Base-by-base conservation (phyloP, 2,888 invertebrate genomes). In the Amblyteles armatorius region DNA sequence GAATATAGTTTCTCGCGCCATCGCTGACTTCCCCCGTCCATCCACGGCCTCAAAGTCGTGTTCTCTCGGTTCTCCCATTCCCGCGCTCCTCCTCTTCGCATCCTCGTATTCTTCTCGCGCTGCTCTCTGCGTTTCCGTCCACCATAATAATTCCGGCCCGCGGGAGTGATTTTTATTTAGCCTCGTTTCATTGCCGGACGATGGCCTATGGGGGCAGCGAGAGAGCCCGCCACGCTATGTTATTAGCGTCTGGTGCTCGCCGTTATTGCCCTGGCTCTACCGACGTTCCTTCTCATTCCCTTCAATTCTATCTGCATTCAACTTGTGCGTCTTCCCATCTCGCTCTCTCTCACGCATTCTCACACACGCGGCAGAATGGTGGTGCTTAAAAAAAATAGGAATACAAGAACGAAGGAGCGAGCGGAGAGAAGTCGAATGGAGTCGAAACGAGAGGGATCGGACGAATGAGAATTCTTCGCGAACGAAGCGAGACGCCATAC, bases 191-290 rank as follows among this genome's bases (percentile, higher is more conserved):
- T 92, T 93, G 93, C 92, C 90, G 87, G 90, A 89, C 85, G 91
- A 93, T 93, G 92, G 94, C 94, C 94, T 93, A 93, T 94, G 94
- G 94, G 93, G 93, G 92, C 92, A 92, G 92, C 71, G 82, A 82
- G 74, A 82, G 78, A 82, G 82, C 74, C 91, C 91, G 91, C 92
- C 91, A 92, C 89, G 92, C 92, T 93, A 93, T 94, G 93, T 94
- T 94, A 94, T 94, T 94, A 94, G 93, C 93, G 94, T 94, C 94
- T 93, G 93, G 92, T 93, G 93, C 93, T 93, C 92, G 91, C 88
- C 94, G 93, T 94, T 94, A 94, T 94, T 94, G 93, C 94, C 89
- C 89, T 87, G 86, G 89, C 85, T 88, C 76, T 86, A 82, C 48
- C 68, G 55, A 79, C 63, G 82, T 84, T 83, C 82, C 65, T 83